These are phyloP conservation scores for Cyrtodaria siliqua DNA, from an alignment of 2,888 invertebrate genomes.

Conservation along the genomic window DNA sequence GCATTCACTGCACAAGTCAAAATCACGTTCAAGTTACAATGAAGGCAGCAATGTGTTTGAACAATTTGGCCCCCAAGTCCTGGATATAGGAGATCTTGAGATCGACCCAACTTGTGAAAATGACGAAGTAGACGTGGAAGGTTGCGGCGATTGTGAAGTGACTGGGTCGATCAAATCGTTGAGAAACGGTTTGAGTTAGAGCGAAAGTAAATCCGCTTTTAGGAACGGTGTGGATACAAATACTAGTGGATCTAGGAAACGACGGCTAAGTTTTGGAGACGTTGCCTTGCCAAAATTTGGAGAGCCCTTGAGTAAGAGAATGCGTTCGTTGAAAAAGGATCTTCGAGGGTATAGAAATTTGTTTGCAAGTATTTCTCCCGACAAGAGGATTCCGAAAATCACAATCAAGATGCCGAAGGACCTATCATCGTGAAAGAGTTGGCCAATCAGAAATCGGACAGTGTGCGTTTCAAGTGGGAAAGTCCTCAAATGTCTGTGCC, in stretches of 20 bases:
- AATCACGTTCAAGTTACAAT: constrained; percentile 1
- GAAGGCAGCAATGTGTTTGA: constrained; percentile 57
- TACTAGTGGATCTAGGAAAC: constrained; percentile 19
- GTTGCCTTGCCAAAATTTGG: constrained; percentile 28
- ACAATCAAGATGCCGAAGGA: constrained; percentile 74
- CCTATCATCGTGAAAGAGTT: constrained; percentile 68
- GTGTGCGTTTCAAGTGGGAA: constrained; percentile 68
- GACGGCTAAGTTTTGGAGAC: constrained; percentile 54
- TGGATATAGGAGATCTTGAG: not conserved
- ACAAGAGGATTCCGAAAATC: constrained; percentile 68
- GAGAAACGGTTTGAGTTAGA: too few relatives aligned
- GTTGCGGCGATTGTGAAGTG: constrained; percentile 21
- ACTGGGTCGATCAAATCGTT: not conserved
- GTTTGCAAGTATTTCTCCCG: constrained; percentile 48
- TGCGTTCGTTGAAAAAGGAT: constrained; percentile 33
- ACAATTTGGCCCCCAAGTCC: constrained; percentile 22
- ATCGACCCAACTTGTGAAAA: constrained; percentile 13
- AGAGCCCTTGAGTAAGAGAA: constrained; percentile 40
- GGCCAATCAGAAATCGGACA: constrained; percentile 52
- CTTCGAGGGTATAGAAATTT: constrained; percentile 39
- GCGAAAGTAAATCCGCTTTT: too few relatives aligned
- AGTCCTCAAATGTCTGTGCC: constrained; percentile 49
- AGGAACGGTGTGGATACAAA: too few relatives aligned
- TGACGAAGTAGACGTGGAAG: constrained; percentile 46
- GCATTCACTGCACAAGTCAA: not conserved